These are phyloP conservation scores for Morinoia aosen DNA, from an alignment of 2,888 invertebrate species.

Conservation along the genomic window DNA sequence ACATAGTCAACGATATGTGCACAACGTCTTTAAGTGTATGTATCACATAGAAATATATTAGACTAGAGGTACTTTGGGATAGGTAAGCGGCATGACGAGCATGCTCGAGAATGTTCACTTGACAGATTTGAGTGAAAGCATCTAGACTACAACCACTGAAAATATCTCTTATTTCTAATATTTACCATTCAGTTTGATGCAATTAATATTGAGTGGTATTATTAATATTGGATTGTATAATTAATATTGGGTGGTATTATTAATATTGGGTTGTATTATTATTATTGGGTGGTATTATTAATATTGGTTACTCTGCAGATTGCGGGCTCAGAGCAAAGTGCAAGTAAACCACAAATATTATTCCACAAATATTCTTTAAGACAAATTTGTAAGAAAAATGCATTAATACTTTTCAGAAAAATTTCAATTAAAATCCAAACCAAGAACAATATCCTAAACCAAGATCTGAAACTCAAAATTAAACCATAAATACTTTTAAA, in stretches of 20 bases:
- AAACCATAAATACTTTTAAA: neutral
- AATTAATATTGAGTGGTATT: neutral
- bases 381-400: too few relatives aligned
- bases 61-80: neutral
- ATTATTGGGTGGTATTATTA: neutral
- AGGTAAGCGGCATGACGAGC: neutral
- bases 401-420: too few relatives aligned
- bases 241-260: too few relatives aligned
- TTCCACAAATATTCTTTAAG: neutral
- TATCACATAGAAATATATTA: conserved; percentile 3
- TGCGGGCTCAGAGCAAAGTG: conserved; percentile 33
- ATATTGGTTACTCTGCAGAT: neutral
- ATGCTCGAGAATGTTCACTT: neutral
- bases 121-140: neutral
- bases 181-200: neutral
- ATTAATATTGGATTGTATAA: neutral
- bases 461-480: neutral
- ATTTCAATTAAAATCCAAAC: too few relatives aligned
- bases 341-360: neutral
- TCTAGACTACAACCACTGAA: neutral
- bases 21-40: neutral
- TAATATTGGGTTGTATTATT: too few relatives aligned
- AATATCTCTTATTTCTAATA: neutral
- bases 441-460: neutral
- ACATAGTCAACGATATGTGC: conserved; percentile 12